Conservation (phyloP, 2,797 vertebrate species). For the Taenioides sp. region DNA sequence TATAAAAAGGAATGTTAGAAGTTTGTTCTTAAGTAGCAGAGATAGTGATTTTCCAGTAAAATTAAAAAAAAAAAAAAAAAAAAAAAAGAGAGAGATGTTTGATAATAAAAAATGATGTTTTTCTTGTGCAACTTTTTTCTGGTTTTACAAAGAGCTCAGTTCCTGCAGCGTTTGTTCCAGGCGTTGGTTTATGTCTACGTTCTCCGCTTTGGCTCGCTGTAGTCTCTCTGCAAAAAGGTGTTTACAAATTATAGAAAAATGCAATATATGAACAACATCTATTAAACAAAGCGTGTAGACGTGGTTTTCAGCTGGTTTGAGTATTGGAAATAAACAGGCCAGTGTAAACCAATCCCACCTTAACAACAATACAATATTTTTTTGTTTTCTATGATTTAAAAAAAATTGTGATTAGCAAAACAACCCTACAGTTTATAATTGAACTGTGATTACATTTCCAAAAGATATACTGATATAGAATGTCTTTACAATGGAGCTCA, state of each 20-base stretch:
- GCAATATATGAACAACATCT: neutral
- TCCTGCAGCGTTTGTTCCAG: constrained; percentile 93
- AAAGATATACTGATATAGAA: neutral
- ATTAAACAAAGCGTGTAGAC: neutral
- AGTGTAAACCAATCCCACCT: neutral
- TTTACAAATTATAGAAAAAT: constrained; percentile 1
- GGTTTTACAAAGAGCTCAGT: constrained; percentile 87
- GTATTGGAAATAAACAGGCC: neutral
- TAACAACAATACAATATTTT: neutral
- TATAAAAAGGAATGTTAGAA: constrained; percentile 57
- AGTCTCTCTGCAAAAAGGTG: constrained; percentile 80
- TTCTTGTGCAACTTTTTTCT: constrained; percentile 29
- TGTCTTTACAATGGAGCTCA: no score
- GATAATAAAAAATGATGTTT: constrained; percentile 20
- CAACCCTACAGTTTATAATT: neutral
- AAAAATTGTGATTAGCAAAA: no score
- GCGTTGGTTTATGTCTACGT: constrained; percentile 85
- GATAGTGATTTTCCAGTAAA: constrained; percentile 47
- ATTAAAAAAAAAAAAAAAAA: constrained; percentile 54
- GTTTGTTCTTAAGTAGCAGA: constrained; percentile 43
- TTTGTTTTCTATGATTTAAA: neutral
- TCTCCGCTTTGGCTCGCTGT: constrained; percentile 85
- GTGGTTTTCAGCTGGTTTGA: neutral
- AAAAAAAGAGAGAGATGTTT: constrained; percentile 53
- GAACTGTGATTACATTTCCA: neutral